Conservation (phyloP, 2,888 invertebrate genomes). For the Megalurothrips usitatus region DNA sequence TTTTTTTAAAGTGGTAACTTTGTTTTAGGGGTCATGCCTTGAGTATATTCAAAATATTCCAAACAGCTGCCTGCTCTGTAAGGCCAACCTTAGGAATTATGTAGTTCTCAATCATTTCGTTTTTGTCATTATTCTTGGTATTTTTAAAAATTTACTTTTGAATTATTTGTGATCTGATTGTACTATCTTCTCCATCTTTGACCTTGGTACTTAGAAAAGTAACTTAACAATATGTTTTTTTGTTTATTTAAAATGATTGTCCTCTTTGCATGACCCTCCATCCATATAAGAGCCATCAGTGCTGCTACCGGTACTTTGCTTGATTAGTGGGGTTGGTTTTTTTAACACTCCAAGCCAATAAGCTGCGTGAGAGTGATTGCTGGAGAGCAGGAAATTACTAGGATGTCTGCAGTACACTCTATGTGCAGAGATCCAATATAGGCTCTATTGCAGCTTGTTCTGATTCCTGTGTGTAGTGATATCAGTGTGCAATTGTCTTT, state of each 20-base stretch:
- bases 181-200: too few relatives aligned
- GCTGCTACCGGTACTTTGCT: conserved; percentile 11
- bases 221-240: background rate
- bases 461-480: conserved; percentile 22
- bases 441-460: conserved; percentile 7
- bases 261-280: conserved; percentile 13
- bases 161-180: too few relatives aligned
- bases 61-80: too few relatives aligned
- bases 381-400: background rate
- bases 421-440: conserved; percentile 3
- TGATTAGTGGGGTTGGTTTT: conserved; percentile 23
- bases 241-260: background rate
- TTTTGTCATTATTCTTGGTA: too few relatives aligned
- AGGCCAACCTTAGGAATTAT: background rate
- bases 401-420: background rate
- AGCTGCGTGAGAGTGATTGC: background rate
- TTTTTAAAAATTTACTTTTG: too few relatives aligned
- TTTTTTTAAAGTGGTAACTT: background rate
- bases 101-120: background rate
- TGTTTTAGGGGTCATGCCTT: conserved; percentile 3
- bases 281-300: background rate
- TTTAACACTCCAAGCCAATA: background rate
- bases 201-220: too few relatives aligned
- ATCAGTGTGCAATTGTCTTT: conserved; percentile 2
- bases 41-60: background rate